Base-by-base conservation (phyloP, 2,113 vertebrate species). In the Notechis scutatus region DNA sequence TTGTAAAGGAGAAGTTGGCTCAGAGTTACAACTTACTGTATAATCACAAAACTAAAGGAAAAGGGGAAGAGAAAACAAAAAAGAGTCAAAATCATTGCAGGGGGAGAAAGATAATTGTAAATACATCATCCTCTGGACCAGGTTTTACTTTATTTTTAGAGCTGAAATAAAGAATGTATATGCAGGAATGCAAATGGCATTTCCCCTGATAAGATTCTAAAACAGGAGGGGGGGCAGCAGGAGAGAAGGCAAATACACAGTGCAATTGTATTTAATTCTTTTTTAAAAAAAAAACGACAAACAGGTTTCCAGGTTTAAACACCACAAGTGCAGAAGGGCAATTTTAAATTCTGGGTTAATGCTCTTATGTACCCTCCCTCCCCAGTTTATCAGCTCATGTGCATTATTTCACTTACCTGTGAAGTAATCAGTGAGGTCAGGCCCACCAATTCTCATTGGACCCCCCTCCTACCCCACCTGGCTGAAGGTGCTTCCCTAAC, bases 161-260 rank as follows among this genome's bases (percentile, higher is more conserved):
- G 34, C 1, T 87, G 81, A 94, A 96, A 45, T 39, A 88, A 42
- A 0, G 93, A 20, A 57, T 14, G 15, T 29, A 23, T 24, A 23
- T 0, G 52, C 74, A 57, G 14, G 29, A 89, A 94, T 61, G 64
- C 92, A 26, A 93, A 0, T 64, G 93, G 74, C 5, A 15, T 1
- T 4, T 89, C 86, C 23, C 12, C 56, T 85, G 24, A 64, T 52
- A 55, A 87, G 95, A 94, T 90, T 88, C 87, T 87, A 94, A 95
- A 81, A 2, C 3, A 14, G 12, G 11, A 91, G 6, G 23, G 5
- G 3, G 10, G 29, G 5, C 1, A 5, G 64, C 24, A 26, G 94
- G 24, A 54, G 23, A 42, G 39, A 96, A n/a, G 87, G 0, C 87
- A 14, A 91, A 90, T 81, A 20, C 1, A 21, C 3, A 4, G 21